Base-by-base conservation (phyloP, 2,797 vertebrate species). In the Danio jaintianensis region DNA sequence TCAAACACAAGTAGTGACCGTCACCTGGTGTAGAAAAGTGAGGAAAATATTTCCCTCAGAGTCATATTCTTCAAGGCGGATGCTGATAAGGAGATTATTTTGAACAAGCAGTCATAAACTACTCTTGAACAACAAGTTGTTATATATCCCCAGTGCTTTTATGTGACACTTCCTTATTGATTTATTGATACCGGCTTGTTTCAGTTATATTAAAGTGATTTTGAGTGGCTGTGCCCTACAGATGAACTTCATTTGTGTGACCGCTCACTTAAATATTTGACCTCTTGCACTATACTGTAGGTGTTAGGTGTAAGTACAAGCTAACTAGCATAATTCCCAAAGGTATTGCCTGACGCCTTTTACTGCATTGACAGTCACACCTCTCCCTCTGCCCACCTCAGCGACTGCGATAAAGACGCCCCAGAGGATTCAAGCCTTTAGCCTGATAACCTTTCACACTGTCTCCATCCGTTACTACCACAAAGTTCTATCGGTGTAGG, bases 361-460 rank as follows among this genome's bases (percentile, higher is more conserved):
- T 40, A 61, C 36, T 68, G 69, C 53, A 63, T 59, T 68, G 53
- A 20, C 66, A 70, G 50, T 80, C 72, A 69, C 71, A 80, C 66
- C 38, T 75, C 73, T 76, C 42, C 50, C 48, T 38, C 61, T 43
- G 40, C 56, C 61, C 53, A 79, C 56, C 53, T 22, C n/a, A 40
- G n/a, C 10, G 38, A 20, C 29, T 18, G 36, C 0, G 73, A 47
- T 55, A 70, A 78, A 66, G 20, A 9, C 5, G 18, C 62, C 50
- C 61, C 22, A 43, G 56, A 48, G 74, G 75, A 71, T 75, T 79
- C n/a, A 77, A 79, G 48, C 76, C 71, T 69, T 55, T 38, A 81
- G 48, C 64, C 59, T 61, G 80, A 86, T 84, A 80, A 80, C 66
- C 74, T 47, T 68, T 67, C 29, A 47, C 56, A 58, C 62, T n/a